phyloP scores from a whole-genome alignment of 2,113 vertebrate species.

The Tilapia sparmanii region DNA sequence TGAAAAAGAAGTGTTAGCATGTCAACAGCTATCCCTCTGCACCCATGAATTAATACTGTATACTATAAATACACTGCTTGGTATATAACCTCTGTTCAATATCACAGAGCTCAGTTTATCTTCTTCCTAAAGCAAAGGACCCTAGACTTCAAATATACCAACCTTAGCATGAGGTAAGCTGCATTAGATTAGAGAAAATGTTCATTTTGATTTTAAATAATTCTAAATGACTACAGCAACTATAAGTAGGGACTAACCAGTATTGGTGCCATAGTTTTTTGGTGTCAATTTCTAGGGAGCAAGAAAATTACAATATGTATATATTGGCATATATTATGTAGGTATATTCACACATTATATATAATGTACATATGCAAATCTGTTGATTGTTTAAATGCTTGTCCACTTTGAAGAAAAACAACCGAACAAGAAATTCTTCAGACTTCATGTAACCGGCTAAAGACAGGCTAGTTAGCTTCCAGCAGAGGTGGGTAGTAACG shows the following conservation, averaged over 20 bases:
- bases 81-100: not conserved
- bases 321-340: accelerated
- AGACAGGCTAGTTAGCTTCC: too few species aligned
- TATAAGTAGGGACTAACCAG: not conserved
- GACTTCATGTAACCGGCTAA: too few species aligned
- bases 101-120: not conserved
- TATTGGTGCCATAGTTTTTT: not conserved
- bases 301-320: not conserved
- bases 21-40: not conserved
- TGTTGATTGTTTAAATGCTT: not conserved
- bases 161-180: not conserved
- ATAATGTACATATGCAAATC: not conserved
- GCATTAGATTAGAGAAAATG: not conserved
- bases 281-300: not conserved
- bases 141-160: not conserved
- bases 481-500: too few species aligned
- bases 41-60: not conserved
- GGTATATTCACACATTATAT: not conserved
- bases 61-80: not conserved
- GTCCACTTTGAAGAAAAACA: not conserved
- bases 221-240: not conserved
- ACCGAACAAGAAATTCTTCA: accelerated
- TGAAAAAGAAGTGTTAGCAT: not conserved
- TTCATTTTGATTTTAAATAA: not conserved
- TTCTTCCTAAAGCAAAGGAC: not conserved